Evolutionary conservation across 1,140 invertebrate species (phyloP).

Genomic region (Rhyzopertha dominica): DNA sequence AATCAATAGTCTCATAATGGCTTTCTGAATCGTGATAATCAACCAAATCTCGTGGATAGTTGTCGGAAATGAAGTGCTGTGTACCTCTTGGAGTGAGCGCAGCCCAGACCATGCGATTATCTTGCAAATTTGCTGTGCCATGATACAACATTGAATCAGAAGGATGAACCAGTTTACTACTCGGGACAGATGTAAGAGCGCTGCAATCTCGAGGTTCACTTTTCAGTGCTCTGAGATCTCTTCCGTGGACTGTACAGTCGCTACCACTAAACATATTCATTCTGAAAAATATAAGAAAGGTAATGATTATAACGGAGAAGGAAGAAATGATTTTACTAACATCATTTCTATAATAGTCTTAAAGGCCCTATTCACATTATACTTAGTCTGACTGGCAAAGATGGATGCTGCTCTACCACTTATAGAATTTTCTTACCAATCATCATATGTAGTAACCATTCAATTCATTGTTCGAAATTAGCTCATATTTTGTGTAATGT

Average conservation of each 20-base stretch:
- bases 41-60: slow-evolving; percentile 47
- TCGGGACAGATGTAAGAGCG: slow-evolving; percentile 26
- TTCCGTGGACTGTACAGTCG: slow-evolving; percentile 37
- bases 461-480: too few species aligned
- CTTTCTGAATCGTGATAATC: slow-evolving; percentile 58
- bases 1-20: slow-evolving; percentile 71
- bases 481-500: too few species aligned
- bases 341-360: too few species aligned
- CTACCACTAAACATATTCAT: slow-evolving; percentile 40
- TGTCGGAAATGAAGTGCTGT: slow-evolving; percentile 61
- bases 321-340: too few species aligned
- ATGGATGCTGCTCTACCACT: too few species aligned
- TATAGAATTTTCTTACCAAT: too few species aligned
- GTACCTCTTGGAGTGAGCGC: slow-evolving; percentile 76
- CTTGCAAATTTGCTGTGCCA: slow-evolving; percentile 37
- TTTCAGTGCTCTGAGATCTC: slow-evolving; percentile 31
- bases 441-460: too few species aligned
- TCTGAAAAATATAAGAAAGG: slow-evolving; percentile 30
- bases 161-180: slow-evolving; percentile 35
- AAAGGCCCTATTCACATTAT: too few species aligned
- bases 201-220: slow-evolving; percentile 36
- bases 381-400: too few species aligned
- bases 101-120: slow-evolving; percentile 74
- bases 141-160: slow-evolving; percentile 36
- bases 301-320: too few species aligned